These are phyloP conservation scores for Forbesichthys agassizii DNA, from an alignment of 2,113 vertebrate species.

Conservation along the genomic window DNA sequence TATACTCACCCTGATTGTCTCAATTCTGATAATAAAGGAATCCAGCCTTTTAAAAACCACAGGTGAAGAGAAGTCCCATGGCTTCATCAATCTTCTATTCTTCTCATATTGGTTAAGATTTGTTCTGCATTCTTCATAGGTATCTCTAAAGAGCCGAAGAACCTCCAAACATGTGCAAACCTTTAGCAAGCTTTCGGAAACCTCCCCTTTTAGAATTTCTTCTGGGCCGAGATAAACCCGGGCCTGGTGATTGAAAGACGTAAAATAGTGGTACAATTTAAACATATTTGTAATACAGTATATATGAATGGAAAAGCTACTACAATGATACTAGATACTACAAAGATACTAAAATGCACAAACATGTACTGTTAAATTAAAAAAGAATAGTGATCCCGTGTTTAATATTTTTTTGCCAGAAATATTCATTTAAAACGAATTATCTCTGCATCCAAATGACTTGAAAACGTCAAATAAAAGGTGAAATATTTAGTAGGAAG, in stretches of 20 bases:
- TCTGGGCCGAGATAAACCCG: constrained; percentile 80
- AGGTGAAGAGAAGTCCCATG: constrained; percentile 81
- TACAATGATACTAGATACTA: too few relatives aligned
- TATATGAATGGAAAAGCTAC: neutral
- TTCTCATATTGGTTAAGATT: constrained; percentile 77
- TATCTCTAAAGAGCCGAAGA: constrained; percentile 77
- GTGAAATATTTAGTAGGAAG: too few relatives aligned
- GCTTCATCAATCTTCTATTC: constrained; percentile 66
- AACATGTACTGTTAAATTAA: too few relatives aligned
- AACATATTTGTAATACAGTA: neutral
- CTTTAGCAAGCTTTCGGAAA: constrained; percentile 80
- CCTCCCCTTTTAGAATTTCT: constrained; percentile 87
- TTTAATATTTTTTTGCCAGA: too few relatives aligned
- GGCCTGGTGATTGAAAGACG: constrained; percentile 71
- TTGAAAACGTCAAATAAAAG: too few relatives aligned
- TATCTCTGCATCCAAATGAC: too few relatives aligned
- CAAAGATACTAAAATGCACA: too few relatives aligned
- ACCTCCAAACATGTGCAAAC: constrained; percentile 75
- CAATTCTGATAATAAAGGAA: constrained; percentile 78
- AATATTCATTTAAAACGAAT: too few relatives aligned
- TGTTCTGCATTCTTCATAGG: constrained; percentile 75
- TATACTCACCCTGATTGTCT: constrained; percentile 77
- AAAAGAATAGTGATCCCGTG: too few relatives aligned
- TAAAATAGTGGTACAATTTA: neutral
- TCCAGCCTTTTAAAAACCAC: constrained; percentile 84